Evolutionary conservation across 2,113 vertebrate genomes (phyloP).

Genomic region (Pristiophorus japonicus): DNA sequence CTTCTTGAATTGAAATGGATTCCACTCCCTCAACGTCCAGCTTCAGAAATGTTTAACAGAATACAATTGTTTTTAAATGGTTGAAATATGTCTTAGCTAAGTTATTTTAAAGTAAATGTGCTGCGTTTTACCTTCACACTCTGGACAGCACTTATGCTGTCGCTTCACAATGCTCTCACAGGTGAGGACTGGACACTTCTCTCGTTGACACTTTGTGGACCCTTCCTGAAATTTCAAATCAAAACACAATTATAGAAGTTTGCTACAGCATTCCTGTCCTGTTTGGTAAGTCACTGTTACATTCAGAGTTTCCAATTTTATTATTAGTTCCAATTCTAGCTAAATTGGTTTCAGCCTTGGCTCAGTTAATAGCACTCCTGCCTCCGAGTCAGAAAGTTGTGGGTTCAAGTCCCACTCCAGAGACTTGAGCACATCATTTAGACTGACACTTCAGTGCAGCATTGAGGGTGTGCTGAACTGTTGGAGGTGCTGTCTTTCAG

Average conservation of each 20-base stretch:
- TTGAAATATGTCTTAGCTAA: not conserved
- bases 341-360: not conserved
- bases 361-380: not conserved
- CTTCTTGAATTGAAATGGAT: not conserved
- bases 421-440: not conserved
- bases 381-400: not conserved
- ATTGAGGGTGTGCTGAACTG: not conserved
- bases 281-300: not conserved
- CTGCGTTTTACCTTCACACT: constrained; percentile 62
- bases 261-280: not conserved
- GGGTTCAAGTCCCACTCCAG: not conserved
- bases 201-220: constrained; percentile 76
- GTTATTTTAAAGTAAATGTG: not conserved
- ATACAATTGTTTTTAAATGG: not conserved
- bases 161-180: constrained; percentile 57
- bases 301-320: not conserved
- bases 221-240: constrained; percentile 58
- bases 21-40: not conserved
- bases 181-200: constrained; percentile 65
- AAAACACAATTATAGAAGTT: not conserved
- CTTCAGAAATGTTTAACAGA: not conserved
- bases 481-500: not conserved
- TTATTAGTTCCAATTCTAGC: not conserved
- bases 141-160: constrained; percentile 68
- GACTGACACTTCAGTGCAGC: not conserved